phyloP scores from a whole-genome alignment of 2,797 vertebrate genomes.

The Hydrophis major region DNA sequence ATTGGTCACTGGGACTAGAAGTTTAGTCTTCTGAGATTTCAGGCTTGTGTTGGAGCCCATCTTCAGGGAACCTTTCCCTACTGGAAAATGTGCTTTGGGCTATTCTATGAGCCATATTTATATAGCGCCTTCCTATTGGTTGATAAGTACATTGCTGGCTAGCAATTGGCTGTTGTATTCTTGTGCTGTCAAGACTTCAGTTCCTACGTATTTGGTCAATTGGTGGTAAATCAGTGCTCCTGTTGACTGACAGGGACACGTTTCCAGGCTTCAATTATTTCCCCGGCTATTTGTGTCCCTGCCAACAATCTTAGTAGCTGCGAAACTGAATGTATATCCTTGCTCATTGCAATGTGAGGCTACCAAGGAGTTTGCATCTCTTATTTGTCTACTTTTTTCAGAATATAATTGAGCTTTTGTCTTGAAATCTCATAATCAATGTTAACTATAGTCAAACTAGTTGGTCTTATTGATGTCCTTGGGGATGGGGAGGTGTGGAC shows the following conservation, averaged over 20 bases:
- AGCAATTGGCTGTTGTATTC: background rate
- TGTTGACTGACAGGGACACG: background rate
- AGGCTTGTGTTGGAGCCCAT: background rate
- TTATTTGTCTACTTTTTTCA: background rate
- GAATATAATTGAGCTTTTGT: constrained; percentile 2
- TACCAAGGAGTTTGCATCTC: background rate
- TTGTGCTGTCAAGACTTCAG: background rate
- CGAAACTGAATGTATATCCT: background rate
- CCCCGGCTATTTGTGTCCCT: background rate
- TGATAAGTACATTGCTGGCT: background rate
- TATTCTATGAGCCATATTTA: background rate
- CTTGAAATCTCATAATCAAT: background rate
- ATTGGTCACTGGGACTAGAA: background rate
- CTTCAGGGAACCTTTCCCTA: background rate
- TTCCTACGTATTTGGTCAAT: background rate
- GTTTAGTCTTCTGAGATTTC: background rate
- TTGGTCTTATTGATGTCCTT: background rate
- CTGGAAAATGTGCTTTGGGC: background rate
- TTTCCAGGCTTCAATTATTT: background rate
- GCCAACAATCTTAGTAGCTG: background rate
- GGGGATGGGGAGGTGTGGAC: background rate
- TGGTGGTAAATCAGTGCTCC: background rate
- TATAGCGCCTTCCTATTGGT: background rate
- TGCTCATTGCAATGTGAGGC: background rate
- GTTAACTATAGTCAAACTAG: background rate